Percentiles rank a stretch among this genome's conserved stretches.
phyloP scores from a whole-genome alignment of 2,113 vertebrate genomes.

The Rafetus swinhoei region DNA sequence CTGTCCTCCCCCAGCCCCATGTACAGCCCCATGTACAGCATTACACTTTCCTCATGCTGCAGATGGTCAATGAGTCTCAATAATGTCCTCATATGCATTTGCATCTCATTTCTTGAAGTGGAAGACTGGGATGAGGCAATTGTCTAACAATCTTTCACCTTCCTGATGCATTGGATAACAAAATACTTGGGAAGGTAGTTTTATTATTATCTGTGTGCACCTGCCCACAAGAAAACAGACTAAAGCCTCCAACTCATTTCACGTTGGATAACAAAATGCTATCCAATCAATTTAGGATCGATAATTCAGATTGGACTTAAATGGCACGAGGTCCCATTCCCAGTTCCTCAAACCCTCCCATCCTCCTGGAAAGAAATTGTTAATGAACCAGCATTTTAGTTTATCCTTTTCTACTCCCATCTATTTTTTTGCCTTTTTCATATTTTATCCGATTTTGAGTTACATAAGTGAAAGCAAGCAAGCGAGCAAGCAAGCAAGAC shows the following conservation, averaged over 20 bases:
- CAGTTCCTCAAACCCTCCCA: too few relatives aligned
- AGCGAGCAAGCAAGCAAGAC: too few relatives aligned
- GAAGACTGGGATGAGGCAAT: neutral
- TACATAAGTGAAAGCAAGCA: too few relatives aligned
- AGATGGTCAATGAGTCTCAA: neutral
- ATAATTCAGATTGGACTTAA: neutral
- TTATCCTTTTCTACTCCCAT: neutral
- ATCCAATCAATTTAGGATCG: fast-evolving
- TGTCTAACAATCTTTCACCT: neutral
- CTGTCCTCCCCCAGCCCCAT: too few relatives aligned
- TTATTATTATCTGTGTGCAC: neutral
- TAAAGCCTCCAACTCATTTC: neutral
- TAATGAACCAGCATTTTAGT: neutral
- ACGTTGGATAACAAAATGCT: fast-evolving
- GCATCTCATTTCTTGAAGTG: neutral
- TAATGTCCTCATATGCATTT: neutral
- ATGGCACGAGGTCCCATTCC: fast-evolving
- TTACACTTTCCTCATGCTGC: neutral
- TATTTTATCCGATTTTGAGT: too few relatives aligned
- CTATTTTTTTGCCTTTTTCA: neutral
- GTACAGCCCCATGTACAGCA: too few relatives aligned
- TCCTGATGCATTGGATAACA: neutral
- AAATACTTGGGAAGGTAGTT: neutral
- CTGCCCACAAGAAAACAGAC: neutral
- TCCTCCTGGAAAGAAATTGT: neutral